Evolutionary conservation across 2,797 vertebrate genomes (phyloP), one percentile per base, ranked within the genome.

Genomic region (Danio albolineatus): DNA sequence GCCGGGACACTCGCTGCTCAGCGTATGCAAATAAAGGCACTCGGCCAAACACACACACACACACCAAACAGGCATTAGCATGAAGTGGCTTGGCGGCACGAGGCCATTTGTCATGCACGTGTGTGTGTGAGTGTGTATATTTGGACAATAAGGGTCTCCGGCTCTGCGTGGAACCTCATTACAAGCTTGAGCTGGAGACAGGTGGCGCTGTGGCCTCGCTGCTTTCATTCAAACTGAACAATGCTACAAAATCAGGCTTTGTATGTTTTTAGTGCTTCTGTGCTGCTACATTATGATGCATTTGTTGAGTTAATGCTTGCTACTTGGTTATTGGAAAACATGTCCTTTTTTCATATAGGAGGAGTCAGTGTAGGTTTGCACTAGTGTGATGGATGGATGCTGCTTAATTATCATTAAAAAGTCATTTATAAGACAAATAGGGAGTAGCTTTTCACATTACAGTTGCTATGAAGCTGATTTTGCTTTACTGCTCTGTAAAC

Each of bases 371-470:
- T 78, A 69, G 86, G 89, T 83, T 85, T 79, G 82, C 87, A 84
- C 76, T 80, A 46, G 59, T 69, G 85, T 92, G 90, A 93, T 90
- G 86, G 86, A 91, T 91, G 87, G 82, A 88, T 81, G 81, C 60
- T 83, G 85, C 83, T 89, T 89, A 84, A 89, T 90, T 91, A 87
- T 87, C 90, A 91, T 92, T 92, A 90, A 90, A 91, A 89, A 85
- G 83, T 90, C 2, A 90, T 92, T 92, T 92, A 88, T 82, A 90
- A 91, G 90, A 91, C 83, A 91, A 91, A 91, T 91, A 89, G 80
- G 75, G 80, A 85, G 56, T 82, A 56, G 72, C 67, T 87, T 89
- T 90, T 84, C 85, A 84, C 90, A 85, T 90, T 80, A 88, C 78
- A 82, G 73, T 90, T 87, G 84, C 77, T 88, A 89, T 87, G 86